A percentile compares a stretch with the other conserved stretches of the same genome.
phyloP scores from a whole-genome alignment of 2,797 vertebrate genomes.

The Rhabdophis nuchalis region DNA sequence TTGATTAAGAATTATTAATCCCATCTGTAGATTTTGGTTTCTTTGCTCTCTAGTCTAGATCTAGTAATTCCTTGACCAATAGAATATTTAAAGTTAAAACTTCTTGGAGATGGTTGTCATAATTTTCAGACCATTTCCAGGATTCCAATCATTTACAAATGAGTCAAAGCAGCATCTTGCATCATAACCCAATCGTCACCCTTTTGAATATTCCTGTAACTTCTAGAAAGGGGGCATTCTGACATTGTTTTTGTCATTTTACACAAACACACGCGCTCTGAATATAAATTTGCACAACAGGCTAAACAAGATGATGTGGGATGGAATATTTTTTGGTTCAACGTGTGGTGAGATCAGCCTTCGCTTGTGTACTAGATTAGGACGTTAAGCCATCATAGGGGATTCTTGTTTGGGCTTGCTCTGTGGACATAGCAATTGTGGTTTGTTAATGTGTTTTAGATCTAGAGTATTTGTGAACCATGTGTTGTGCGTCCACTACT shows the following conservation, averaged over 20 bases:
- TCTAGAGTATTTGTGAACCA: not conserved
- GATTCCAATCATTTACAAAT: not conserved
- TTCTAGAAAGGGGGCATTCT: not conserved
- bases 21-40: conserved; percentile 41
- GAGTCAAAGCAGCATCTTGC: not conserved
- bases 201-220: not conserved
- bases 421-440: not conserved
- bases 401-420: not conserved
- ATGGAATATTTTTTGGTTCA: not conserved
- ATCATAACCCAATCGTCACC: not conserved
- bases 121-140: not conserved
- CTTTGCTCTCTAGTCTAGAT: conserved; percentile 28
- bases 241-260: not conserved
- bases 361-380: not conserved
- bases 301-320: not conserved
- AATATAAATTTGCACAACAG: not conserved
- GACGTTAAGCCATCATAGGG: not conserved
- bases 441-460: not conserved
- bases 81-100: not conserved
- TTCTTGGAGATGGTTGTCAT: not conserved
- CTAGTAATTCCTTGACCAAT: conserved; percentile 11
- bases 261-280: no score
- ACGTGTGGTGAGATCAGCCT: not conserved
- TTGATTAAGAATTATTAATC: conserved; percentile 57
- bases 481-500: not conserved